These are phyloP conservation scores for Ornithoptera alexandrae DNA, from an alignment of 2,888 invertebrate species.

Conservation along the genomic window DNA sequence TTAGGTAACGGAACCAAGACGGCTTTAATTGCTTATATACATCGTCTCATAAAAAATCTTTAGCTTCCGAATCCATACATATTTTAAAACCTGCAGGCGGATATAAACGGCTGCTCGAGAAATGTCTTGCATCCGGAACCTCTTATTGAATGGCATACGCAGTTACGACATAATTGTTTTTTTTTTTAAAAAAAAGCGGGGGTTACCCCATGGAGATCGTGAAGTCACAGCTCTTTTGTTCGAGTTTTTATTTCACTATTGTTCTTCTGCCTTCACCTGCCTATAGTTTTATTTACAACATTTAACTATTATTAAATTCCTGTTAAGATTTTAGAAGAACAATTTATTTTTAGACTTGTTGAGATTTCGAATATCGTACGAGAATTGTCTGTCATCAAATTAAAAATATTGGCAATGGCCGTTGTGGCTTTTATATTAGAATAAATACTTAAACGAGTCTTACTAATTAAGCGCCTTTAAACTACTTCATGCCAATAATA, in stretches of 20 bases:
- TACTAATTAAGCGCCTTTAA: not conserved
- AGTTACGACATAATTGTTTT: slow-evolving; percentile 2
- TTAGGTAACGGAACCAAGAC: not conserved
- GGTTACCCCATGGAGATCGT: not conserved
- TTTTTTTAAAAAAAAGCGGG: slow-evolving; percentile 2
- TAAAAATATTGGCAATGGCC: not conserved
- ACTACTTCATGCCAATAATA: slow-evolving; percentile 7
- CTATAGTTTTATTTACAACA: not conserved
- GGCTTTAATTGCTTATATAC: slow-evolving; percentile 5
- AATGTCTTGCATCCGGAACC: slow-evolving; percentile 14
- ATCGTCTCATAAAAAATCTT: not conserved
- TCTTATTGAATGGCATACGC: slow-evolving; percentile 4
- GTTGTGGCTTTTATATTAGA: not conserved
- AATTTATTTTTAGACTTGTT: not conserved
- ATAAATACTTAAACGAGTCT: not conserved
- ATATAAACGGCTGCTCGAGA: slow-evolving; percentile 9
- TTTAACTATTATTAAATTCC: not conserved
- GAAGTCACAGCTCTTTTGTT: slow-evolving; percentile 13
- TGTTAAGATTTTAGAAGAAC: not conserved
- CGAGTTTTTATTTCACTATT: slow-evolving; percentile 6
- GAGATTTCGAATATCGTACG: no score
- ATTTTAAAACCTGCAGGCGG: slow-evolving; percentile 8
- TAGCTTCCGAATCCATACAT: slow-evolving; percentile 10
- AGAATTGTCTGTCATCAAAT: not conserved
- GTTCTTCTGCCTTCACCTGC: slow-evolving; percentile 15